Evolutionary conservation across 2,797 vertebrate species (phyloP).

Genomic region (Galagoides demidoff): DNA sequence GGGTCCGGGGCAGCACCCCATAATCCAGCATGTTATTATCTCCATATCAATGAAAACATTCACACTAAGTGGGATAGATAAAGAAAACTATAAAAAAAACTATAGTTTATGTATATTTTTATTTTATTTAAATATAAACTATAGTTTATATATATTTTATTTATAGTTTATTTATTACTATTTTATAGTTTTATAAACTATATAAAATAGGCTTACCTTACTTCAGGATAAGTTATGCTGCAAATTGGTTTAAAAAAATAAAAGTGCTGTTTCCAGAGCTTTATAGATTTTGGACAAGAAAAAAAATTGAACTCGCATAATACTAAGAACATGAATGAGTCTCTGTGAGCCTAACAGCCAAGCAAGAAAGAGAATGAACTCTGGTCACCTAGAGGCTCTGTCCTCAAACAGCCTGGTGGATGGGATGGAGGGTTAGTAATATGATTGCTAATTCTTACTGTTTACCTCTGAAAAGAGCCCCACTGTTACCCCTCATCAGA

Average conservation of each 20-base stretch:
- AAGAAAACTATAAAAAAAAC: constrained; percentile 64
- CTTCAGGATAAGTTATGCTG: constrained; percentile 51
- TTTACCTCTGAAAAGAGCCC: neutral
- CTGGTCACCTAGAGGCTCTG: neutral
- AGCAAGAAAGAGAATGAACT: neutral
- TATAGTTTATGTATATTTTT: no score
- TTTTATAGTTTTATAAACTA: no score
- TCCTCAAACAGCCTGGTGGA: neutral
- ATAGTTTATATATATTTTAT: no score
- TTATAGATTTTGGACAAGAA: constrained; percentile 7
- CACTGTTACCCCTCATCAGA: neutral
- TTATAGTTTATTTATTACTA: no score
- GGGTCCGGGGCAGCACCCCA: constrained; percentile 38
- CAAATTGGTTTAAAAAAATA: constrained; percentile 32
- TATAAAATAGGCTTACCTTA: constrained; percentile 70
- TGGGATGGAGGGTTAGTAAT: neutral
- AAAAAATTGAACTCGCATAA: neutral
- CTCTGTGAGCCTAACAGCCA: neutral
- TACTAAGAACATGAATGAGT: neutral
- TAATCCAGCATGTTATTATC: constrained; percentile 75
- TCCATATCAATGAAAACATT: constrained; percentile 74
- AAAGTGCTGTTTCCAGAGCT: constrained; percentile 38
- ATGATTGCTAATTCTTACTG: neutral
- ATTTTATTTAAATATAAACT: no score
- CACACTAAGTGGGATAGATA: constrained; percentile 71